Evolutionary conservation across 2,888 invertebrate species (phyloP).

Genomic region (Ormyrus pomaceus): DNA sequence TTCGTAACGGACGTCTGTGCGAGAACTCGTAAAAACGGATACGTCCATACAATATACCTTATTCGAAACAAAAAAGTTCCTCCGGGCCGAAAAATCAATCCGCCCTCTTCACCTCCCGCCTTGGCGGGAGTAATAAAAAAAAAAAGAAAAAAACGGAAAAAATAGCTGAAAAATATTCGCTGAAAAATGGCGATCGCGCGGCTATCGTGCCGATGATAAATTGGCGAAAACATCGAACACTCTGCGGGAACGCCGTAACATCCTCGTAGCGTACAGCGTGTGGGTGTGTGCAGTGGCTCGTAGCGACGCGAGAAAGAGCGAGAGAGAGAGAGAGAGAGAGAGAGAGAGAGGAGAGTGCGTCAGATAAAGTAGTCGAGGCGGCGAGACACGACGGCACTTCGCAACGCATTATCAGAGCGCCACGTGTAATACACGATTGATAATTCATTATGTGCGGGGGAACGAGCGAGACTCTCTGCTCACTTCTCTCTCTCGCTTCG

Average conservation of each 20-base stretch:
- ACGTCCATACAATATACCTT: no score
- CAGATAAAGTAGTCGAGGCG: constrained; percentile 53
- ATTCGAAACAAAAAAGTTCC: no score
- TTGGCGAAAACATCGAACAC: constrained; percentile 42
- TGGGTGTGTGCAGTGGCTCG: background rate
- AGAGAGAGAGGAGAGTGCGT: constrained; percentile 40
- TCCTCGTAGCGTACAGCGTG: background rate
- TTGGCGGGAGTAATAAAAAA: background rate
- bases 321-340: constrained; percentile 6
- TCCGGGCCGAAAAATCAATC: no score
- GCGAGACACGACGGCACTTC: constrained; percentile 50
- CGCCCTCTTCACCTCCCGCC: no score
- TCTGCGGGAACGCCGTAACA: constrained; percentile 1
- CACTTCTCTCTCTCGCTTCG: background rate
- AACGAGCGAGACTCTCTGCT: constrained; percentile 29
- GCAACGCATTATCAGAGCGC: constrained; percentile 51
- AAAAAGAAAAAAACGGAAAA: background rate
- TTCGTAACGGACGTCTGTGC: background rate
- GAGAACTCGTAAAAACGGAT: background rate
- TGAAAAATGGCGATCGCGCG: background rate
- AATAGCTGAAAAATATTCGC: background rate
- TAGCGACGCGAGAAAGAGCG: background rate
- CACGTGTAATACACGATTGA: constrained; percentile 57
- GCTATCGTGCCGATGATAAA: constrained; percentile 42
- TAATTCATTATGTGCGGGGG: constrained; percentile 54